Evolutionary conservation across 2,888 invertebrate genomes (phyloP).

Genomic region (Synanthedon formicaeformis): DNA sequence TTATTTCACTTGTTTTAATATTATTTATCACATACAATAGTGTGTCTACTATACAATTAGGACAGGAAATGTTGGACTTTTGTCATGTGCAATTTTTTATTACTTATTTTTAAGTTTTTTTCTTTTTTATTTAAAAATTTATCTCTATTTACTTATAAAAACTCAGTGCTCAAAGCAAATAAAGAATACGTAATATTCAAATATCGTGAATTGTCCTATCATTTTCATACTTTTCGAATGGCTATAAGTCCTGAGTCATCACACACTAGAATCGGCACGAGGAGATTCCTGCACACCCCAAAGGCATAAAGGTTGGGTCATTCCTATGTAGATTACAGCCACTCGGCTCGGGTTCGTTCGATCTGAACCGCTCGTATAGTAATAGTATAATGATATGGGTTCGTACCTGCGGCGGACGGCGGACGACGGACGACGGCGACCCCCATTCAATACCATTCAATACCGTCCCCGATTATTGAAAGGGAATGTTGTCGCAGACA

Average conservation of each 20-base stretch:
- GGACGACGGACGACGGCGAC: not conserved
- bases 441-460: conserved; percentile 1
- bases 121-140: no score
- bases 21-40: no score
- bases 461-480: conserved; percentile 1
- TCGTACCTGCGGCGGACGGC: conserved; percentile 2
- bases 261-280: not conserved
- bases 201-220: no score
- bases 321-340: conserved; percentile 6
- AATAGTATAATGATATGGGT: conserved; percentile 1
- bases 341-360: conserved; percentile 1
- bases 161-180: no score
- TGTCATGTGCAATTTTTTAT: no score
- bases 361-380: not conserved
- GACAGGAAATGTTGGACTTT: no score
- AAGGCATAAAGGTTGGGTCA: conserved; percentile 1
- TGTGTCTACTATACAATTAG: no score
- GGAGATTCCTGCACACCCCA: not conserved
- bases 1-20: no score
- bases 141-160: no score
- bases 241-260: not conserved
- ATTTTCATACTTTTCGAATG: no score
- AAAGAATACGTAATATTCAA: no score
- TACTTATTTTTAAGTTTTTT: no score
- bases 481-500: conserved; percentile 2